phyloP scores from a whole-genome alignment of 2,113 vertebrate genomes.

The Bos indicus region DNA sequence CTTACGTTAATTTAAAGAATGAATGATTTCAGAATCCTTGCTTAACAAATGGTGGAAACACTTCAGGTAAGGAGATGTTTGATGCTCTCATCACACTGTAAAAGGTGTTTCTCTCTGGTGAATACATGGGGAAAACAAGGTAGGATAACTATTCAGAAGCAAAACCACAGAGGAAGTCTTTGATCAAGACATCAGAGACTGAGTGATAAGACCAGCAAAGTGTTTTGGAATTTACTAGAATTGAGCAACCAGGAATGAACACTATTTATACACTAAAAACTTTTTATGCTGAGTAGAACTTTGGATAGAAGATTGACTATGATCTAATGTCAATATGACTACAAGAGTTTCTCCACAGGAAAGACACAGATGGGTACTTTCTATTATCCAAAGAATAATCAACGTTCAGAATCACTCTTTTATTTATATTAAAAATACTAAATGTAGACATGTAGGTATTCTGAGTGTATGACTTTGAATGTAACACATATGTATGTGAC shows the following conservation, averaged over 20 bases:
- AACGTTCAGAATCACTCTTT: background rate
- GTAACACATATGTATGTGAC: background rate
- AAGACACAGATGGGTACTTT: background rate
- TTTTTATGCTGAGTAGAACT: background rate
- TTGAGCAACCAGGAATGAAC: background rate
- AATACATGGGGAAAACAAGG: background rate
- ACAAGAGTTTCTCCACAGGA: background rate
- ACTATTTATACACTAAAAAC: background rate
- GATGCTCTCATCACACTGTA: background rate
- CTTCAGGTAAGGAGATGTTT: background rate
- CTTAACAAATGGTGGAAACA: background rate
- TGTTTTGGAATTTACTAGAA: background rate
- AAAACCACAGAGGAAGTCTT: background rate
- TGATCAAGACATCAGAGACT: background rate
- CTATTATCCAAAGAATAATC: background rate
- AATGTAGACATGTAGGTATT: background rate
- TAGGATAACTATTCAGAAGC: background rate
- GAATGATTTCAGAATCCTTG: background rate
- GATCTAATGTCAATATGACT: background rate
- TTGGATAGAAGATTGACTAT: background rate
- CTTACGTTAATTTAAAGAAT: background rate
- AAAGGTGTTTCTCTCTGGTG: background rate
- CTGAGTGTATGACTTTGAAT: background rate
- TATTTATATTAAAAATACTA: background rate
- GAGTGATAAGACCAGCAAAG: background rate